Base-by-base conservation (phyloP, 1,140 invertebrate genomes). In the Anoplophora glabripennis region DNA sequence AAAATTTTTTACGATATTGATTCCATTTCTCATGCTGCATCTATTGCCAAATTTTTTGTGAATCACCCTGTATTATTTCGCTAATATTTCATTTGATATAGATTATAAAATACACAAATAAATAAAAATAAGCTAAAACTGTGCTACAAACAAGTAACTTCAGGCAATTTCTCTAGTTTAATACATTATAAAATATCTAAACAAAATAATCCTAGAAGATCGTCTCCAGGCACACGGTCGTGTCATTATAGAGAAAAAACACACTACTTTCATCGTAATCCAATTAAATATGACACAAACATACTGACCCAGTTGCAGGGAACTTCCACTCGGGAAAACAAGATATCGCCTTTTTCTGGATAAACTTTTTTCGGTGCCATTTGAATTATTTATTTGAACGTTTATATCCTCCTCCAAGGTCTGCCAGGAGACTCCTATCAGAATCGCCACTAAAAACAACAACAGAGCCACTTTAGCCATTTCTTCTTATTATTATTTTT, bases 291-390 rank as follows among this genome's bases (percentile, higher is more conserved):
- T 40, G 36, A 57, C 1, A 57, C 53, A 51, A 21, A 36, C 49
- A 57, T 61, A 60, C 67, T 65, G 53, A 90, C 88, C 77, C 76
- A 89, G 75, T 76, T 86, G 84, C 63, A 65, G 56, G 17, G 63
- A 65, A 45, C 59, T 61, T 47, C 89, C 88, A 77, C 89, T 87
- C 1, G 88, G 86, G 76, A 90, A 91, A 59, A 88, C 79, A 42
- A 91, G 78, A 77, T 89, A 90, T 59, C 89, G 80, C 68, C 84
- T 86, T 64, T 79, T 81, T 56, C 88, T 79, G 1, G 84, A 84
- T 55, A 86, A 75, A 60, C 18, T 59, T 34, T 59, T 59, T 12
- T 48, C 38, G 34, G 53, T 55, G 9, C 38, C 12, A 59, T 59
- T 64, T 52, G 36, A 36, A 28, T 56, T 36, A 33, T 59, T 62